phyloP scores from a whole-genome alignment of 1,140 invertebrate genomes.

The Sycophaga agraensis region DNA sequence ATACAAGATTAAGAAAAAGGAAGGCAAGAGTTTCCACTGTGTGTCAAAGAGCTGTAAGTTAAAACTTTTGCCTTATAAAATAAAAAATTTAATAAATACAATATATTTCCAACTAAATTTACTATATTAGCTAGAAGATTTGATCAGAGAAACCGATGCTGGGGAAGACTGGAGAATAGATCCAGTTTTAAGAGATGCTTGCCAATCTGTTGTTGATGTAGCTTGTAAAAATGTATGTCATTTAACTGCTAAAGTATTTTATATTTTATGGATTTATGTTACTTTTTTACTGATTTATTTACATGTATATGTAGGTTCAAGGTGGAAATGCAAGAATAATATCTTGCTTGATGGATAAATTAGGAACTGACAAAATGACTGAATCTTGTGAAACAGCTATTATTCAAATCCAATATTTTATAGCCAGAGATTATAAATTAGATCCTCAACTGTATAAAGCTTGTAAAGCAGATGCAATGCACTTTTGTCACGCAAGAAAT shows the following conservation, averaged over 20 bases:
- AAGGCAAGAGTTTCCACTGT: conserved; percentile 64
- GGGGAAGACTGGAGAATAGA: conserved; percentile 92
- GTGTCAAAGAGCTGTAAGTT: conserved; percentile 70
- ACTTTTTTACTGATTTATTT: conserved; percentile 1
- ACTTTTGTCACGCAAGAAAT: conserved; percentile 76
- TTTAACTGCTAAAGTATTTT: background rate
- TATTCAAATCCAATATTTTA: conserved; percentile 96
- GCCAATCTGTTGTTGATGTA: conserved; percentile 77
- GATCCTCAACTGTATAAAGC: conserved; percentile 86
- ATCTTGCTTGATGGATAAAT: conserved; percentile 90
- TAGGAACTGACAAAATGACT: conserved; percentile 83
- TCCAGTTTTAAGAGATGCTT: conserved; percentile 82
- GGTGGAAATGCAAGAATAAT: conserved; percentile 80
- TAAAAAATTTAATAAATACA: background rate
- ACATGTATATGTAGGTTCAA: conserved; percentile 42
- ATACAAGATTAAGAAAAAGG: conserved; percentile 68
- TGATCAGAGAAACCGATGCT: conserved; percentile 79
- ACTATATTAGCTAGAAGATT: conserved; percentile 65
- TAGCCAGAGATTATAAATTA: conserved; percentile 90
- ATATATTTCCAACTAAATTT: background rate
- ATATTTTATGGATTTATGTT: background rate
- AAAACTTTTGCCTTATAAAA: background rate
- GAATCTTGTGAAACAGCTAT: conserved; percentile 87
- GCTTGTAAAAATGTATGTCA: conserved; percentile 66
- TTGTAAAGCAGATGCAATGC: conserved; percentile 84